A percentile compares a stretch with the other conserved stretches of the same genome.
Evolutionary conservation across 2,888 invertebrate genomes (phyloP).

Genomic region (Amphipyra tragopoginis): DNA sequence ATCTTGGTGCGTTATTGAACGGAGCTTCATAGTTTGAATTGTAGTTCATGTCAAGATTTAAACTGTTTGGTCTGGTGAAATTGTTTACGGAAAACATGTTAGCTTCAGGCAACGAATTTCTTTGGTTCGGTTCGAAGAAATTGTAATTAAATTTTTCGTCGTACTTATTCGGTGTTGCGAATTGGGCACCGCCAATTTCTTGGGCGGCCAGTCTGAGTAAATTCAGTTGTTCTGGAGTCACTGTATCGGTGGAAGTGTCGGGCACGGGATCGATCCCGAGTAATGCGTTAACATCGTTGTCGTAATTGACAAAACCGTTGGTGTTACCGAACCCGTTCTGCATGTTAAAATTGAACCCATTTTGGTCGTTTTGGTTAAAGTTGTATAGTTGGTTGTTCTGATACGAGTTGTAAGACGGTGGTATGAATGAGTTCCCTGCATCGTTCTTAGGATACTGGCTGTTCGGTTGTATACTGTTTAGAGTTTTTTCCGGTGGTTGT

Average conservation of each 20-base stretch:
- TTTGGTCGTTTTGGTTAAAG: constrained; percentile 77
- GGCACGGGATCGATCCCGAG: constrained; percentile 76
- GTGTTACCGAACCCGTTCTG: constrained; percentile 77
- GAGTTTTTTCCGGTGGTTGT: constrained; percentile 80
- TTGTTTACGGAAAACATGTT: constrained; percentile 77
- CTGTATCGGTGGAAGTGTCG: constrained; percentile 71
- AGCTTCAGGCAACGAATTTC: constrained; percentile 82
- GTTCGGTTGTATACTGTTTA: constrained; percentile 71
- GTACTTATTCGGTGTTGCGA: constrained; percentile 78
- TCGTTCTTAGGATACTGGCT: constrained; percentile 77
- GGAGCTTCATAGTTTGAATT: constrained; percentile 74
- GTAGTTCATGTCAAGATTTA: constrained; percentile 81
- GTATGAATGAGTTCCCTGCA: constrained; percentile 68
- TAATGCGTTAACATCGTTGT: constrained; percentile 76
- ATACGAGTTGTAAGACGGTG: constrained; percentile 73
- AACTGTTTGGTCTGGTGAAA: constrained; percentile 80
- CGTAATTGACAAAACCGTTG: constrained; percentile 81
- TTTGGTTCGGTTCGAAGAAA: constrained; percentile 86
- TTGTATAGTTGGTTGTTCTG: constrained; percentile 76
- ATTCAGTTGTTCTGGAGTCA: constrained; percentile 85
- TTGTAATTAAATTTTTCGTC: constrained; percentile 81
- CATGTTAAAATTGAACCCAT: constrained; percentile 76
- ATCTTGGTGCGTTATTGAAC: constrained; percentile 73
- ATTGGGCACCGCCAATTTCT: constrained; percentile 86
- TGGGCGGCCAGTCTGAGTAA: constrained; percentile 86